These are phyloP conservation scores for Tromatobia lineatoria DNA, from an alignment of 2,888 invertebrate genomes.

Conservation along the genomic window DNA sequence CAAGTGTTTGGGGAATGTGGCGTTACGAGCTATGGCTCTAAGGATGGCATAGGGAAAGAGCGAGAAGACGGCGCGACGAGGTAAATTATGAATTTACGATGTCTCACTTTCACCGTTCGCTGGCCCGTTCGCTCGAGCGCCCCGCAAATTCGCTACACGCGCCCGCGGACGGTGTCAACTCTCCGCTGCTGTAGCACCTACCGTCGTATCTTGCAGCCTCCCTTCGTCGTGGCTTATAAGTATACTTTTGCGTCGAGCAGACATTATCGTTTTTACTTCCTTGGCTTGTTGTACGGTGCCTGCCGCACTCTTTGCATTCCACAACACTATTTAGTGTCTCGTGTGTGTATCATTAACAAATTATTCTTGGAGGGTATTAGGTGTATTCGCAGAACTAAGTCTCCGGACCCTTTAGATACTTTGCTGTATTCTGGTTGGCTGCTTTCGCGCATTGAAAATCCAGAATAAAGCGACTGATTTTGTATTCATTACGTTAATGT, in stretches of 20 bases:
- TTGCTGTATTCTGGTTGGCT: too few relatives aligned
- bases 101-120: conserved; percentile 71
- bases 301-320: conserved; percentile 73
- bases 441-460: not conserved
- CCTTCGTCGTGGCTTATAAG: conserved; percentile 12
- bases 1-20: conserved; percentile 29
- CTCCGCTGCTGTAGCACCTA: conserved; percentile 53
- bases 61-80: conserved; percentile 39
- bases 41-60: not conserved
- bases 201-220: conserved; percentile 38
- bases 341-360: conserved; percentile 77
- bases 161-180: conserved; percentile 44
- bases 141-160: conserved; percentile 28
- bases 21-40: conserved; percentile 13
- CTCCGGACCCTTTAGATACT: not conserved
- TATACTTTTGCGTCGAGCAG: conserved; percentile 9
- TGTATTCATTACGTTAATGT: too few relatives aligned
- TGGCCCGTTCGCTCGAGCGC: conserved; percentile 13
- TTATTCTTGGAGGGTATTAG: conserved; percentile 74
- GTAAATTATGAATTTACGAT: conserved; percentile 71
- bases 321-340: conserved; percentile 73
- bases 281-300: conserved; percentile 28
- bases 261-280: conserved; percentile 70
- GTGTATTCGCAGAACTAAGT: not conserved
- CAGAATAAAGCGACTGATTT: too few relatives aligned